Conservation (phyloP, 2,113 vertebrate species). For the Cyanoramphus novaezelandiae region DNA sequence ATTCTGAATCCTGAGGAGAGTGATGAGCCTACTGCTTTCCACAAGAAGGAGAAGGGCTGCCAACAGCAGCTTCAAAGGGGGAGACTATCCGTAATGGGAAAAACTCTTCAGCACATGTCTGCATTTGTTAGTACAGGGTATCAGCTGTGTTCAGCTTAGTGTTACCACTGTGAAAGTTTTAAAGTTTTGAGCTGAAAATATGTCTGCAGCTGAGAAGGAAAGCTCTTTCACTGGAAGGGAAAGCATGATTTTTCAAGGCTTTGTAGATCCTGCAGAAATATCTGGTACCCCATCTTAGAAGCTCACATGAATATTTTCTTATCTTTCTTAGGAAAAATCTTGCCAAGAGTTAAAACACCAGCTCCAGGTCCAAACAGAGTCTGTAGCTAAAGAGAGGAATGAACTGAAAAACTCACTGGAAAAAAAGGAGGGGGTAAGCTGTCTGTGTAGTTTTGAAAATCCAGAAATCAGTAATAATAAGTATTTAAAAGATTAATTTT, state of each 20-base stretch:
- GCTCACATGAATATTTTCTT: conserved; percentile 18
- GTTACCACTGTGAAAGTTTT: not conserved
- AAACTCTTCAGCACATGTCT: not conserved
- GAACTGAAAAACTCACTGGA: conserved; percentile 84
- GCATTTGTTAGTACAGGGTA: not conserved
- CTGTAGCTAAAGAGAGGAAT: conserved; percentile 78
- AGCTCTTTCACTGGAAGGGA: not conserved
- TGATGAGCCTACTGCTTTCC: not conserved
- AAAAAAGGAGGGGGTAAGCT: conserved; percentile 84
- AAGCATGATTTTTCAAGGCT: not conserved
- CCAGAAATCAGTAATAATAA: not conserved
- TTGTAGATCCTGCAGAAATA: not conserved
- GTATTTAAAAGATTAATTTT: not conserved
- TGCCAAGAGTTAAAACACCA: conserved; percentile 85
- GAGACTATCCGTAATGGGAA: not conserved
- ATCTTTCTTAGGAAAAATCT: conserved; percentile 81
- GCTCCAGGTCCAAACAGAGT: conserved; percentile 82
- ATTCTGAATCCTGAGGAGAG: not conserved
- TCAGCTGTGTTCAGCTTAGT: not conserved
- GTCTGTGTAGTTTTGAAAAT: not conserved
- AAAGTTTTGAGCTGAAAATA: not conserved
- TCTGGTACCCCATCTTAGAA: not conserved
- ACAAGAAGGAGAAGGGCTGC: not conserved
- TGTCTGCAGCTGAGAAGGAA: not conserved
- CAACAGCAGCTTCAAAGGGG: not conserved